These are phyloP conservation scores for Gymnarchus niloticus DNA, from an alignment of 2,113 vertebrate genomes.

Conservation along the genomic window DNA sequence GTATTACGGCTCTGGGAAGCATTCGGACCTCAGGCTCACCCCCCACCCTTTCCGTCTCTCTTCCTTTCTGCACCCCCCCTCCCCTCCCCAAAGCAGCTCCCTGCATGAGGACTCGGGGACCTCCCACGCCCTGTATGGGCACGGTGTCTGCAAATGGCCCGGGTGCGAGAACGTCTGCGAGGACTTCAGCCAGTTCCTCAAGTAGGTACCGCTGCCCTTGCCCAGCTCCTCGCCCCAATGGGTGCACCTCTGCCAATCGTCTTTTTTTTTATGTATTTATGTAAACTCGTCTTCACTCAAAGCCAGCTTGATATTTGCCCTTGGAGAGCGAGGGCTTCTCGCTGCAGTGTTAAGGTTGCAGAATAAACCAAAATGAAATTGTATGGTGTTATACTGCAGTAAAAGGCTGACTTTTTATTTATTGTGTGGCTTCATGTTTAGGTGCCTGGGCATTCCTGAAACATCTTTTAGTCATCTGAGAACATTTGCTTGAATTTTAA, in stretches of 20 bases:
- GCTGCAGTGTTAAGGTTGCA: not conserved
- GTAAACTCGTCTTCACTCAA: not conserved
- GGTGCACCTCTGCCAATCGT: not conserved
- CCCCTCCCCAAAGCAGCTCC: slow-evolving; percentile 65
- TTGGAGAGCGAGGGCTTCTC: not conserved
- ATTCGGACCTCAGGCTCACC: slow-evolving; percentile 53
- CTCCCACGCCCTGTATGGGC: slow-evolving; percentile 93
- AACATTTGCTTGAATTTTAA: not conserved
- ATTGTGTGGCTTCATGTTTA: too few relatives aligned
- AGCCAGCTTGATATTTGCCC: not conserved
- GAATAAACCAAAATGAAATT: not conserved
- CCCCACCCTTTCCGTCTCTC: not conserved
- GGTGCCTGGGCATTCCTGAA: not conserved
- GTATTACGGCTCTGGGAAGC: slow-evolving; percentile 68
- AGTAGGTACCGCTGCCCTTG: slow-evolving; percentile 69
- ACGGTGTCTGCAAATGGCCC: slow-evolving; percentile 98
- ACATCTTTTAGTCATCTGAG: not conserved
- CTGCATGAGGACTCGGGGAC: slow-evolving; percentile 91
- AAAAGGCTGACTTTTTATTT: too few relatives aligned
- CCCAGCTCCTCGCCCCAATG: not conserved
- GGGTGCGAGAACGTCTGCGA: slow-evolving; percentile 98
- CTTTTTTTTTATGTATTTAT: not conserved
- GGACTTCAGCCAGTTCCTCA: slow-evolving; percentile 99
- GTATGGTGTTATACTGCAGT: not conserved
- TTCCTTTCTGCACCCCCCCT: slow-evolving; percentile 1